Percentiles rank a stretch among this genome's conserved stretches.
Conservation (phyloP, 2,888 invertebrate genomes). For the Lepidocyrtoides sp. region DNA sequence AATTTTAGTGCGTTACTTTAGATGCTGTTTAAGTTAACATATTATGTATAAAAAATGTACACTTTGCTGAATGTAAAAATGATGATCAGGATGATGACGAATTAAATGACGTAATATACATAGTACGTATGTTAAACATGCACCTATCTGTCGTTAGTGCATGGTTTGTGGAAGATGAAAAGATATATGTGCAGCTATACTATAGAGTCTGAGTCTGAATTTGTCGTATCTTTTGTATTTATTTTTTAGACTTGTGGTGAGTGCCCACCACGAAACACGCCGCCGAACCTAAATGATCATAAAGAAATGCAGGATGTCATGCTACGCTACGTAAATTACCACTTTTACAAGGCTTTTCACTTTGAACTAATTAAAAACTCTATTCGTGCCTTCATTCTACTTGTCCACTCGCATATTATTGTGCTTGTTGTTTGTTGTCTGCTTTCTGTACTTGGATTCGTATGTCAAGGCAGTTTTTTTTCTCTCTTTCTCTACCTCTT, state of each 20-base stretch:
- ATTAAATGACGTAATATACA: too few relatives aligned
- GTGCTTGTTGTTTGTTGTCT: not conserved
- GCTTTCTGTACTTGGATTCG: not conserved
- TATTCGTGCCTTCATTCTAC: constrained; percentile 10
- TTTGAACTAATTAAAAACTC: constrained; percentile 73
- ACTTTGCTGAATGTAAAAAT: too few relatives aligned
- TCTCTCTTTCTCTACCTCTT: not conserved
- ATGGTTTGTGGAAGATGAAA: too few relatives aligned
- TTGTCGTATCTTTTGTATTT: not conserved
- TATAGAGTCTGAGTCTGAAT: too few relatives aligned
- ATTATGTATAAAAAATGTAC: too few relatives aligned
- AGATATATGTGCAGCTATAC: too few relatives aligned
- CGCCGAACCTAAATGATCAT: constrained; percentile 26
- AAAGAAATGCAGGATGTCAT: constrained; percentile 23
- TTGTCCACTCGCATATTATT: not conserved
- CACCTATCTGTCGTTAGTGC: too few relatives aligned
- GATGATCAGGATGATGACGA: too few relatives aligned
- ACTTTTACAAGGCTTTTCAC: constrained; percentile 69
- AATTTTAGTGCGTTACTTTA: too few relatives aligned
- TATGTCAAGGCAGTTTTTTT: not conserved
- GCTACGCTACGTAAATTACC: constrained; percentile 54
- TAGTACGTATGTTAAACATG: too few relatives aligned
- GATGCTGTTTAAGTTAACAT: too few relatives aligned
- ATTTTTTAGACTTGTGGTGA: not conserved
- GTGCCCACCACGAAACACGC: not conserved